Percentiles rank a stretch among this genome's conserved stretches.
Conservation (phyloP, 2,888 invertebrate species). For the Holacanthella duospinosa region DNA sequence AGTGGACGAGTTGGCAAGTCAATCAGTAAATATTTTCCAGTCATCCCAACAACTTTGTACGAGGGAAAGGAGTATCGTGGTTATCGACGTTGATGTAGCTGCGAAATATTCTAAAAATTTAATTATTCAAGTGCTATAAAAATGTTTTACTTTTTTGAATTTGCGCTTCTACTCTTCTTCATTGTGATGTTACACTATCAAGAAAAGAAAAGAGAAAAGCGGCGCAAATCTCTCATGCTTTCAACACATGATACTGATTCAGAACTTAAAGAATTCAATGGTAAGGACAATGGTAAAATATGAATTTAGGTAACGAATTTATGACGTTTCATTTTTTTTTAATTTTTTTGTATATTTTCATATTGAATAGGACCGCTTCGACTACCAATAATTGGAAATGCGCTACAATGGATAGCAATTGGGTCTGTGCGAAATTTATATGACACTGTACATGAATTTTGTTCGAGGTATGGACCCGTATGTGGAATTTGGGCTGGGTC, state of each 20-base stretch:
- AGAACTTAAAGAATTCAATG: neutral
- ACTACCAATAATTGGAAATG: slow-evolving; percentile 9
- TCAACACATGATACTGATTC: neutral
- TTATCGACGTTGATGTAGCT: too few relatives aligned
- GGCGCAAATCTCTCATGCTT: too few relatives aligned
- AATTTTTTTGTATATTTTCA: neutral
- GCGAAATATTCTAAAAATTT: neutral
- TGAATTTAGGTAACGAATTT: neutral
- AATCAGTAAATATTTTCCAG: too few relatives aligned
- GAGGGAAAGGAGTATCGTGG: too few relatives aligned
- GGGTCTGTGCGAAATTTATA: neutral
- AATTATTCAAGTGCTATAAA: neutral
- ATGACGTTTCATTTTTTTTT: neutral
- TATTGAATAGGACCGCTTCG: slow-evolving; percentile 7
- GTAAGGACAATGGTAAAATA: neutral
- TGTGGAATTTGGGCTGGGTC: slow-evolving; percentile 11
- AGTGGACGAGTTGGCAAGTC: too few relatives aligned
- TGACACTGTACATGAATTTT: slow-evolving; percentile 1
- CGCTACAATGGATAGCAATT: slow-evolving; percentile 2
- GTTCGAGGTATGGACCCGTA: slow-evolving; percentile 8
- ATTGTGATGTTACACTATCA: neutral
- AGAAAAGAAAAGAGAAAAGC: too few relatives aligned
- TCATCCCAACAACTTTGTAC: too few relatives aligned
- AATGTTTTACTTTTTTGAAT: neutral
- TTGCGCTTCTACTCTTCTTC: neutral